Base-by-base conservation (phyloP, 2,113 vertebrate genomes). In the Platichthys stellatus region DNA sequence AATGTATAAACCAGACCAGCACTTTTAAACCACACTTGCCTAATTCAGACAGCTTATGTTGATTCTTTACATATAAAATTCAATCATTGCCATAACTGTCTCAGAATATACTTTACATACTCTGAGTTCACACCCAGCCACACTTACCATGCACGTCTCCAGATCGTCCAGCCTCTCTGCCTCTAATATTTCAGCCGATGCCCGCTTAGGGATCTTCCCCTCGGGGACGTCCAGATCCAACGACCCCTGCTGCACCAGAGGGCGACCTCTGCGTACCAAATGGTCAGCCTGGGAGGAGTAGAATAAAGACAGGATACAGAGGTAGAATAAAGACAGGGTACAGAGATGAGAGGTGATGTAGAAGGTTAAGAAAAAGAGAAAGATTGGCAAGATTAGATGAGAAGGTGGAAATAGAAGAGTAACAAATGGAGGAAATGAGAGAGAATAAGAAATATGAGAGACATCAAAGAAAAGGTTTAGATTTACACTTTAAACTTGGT, bases 61-160 rank as follows among this genome's bases (percentile, higher is more conserved):
- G 47, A 51, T 18, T 51, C 17, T 51, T 18, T 17, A 51, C 47
- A 51, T 5, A 51, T 17, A 18, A 7, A 51, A 17, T 13, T 47
- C 11, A 14, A 45, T 45, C 14, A 45, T 45, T 20, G 18, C 17
- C 49, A 45, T 6, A 15, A 23, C 3, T 26, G 31, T 31, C 1
- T 28, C 26, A 28, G 26, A 28, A 28, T 28, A 24, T 11, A 17
- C 21, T 24, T 2, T 14, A 14, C 54, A 57, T 5, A 10, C 53
- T 56, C 53, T 17, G 15, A 51, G 15, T n/a, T 9, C 40, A 31
- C 63, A 72, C 7, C 49, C 40, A 64, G 14, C 5, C 40, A 54
- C 20, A 75, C 94, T 93, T 96, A 98, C 97, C 98, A 98, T 96
- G 91, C 98, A 98, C 0, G 97, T 94, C 71, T 99, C 98, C 65